Conservation (phyloP, 2,113 vertebrate species). For the Calcarius ornatus region DNA sequence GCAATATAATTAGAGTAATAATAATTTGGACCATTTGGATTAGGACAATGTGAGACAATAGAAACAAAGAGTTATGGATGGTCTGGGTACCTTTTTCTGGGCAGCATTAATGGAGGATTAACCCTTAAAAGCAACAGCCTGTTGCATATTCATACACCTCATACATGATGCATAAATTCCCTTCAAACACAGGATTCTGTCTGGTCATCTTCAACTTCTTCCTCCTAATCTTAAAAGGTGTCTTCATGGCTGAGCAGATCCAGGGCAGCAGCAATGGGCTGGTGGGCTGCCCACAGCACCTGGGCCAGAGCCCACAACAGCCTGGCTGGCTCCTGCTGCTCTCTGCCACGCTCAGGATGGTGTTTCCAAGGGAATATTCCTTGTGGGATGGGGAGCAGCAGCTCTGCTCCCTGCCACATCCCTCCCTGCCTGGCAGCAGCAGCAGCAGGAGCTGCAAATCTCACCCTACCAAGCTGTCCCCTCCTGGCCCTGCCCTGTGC, state of each 20-base stretch:
- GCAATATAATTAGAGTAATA: too few species aligned
- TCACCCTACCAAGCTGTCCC: neutral
- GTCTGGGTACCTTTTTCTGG: too few species aligned
- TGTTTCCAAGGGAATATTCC: neutral
- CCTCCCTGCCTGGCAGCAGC: neutral
- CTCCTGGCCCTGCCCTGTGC: neutral
- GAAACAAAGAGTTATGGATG: too few species aligned
- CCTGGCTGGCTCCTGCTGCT: neutral
- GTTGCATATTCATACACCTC: too few species aligned
- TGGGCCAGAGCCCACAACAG: neutral
- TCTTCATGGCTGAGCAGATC: neutral
- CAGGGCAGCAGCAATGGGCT: neutral
- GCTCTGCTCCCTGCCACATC: neutral
- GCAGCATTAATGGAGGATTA: too few species aligned
- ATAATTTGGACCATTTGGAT: too few species aligned
- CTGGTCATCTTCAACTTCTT: too few species aligned
- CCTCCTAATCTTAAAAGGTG: too few species aligned
- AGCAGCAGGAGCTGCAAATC: neutral
- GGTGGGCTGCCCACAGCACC: neutral
- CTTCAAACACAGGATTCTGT: too few species aligned
- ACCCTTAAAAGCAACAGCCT: too few species aligned
- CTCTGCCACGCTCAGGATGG: accelerated
- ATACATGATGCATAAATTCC: too few species aligned
- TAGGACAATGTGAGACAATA: too few species aligned
- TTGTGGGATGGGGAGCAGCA: neutral